Base-by-base conservation (phyloP, 1,140 invertebrate genomes). In the Pararge aegeria region DNA sequence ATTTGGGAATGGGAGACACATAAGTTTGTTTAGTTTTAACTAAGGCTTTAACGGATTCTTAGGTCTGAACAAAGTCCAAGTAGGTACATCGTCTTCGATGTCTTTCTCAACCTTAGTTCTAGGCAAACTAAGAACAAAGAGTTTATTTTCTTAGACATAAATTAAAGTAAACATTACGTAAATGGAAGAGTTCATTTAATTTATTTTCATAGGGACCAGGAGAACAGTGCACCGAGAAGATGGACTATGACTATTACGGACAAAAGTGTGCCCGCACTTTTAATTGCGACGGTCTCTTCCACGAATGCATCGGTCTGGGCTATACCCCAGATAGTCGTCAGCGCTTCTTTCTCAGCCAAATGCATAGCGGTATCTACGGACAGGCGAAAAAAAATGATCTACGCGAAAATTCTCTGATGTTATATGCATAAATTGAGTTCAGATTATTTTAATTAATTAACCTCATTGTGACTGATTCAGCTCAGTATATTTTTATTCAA, bases 191-290 rank as follows among this genome's bases (percentile, higher is more conserved):
- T n/a, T n/a, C n/a, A n/a, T n/a, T n/a, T n/a, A n/a, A n/a, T 24
- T 24, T 24, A 24, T 37, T 9, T 48, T n/a, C n/a, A 3, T 61
- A 86, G 85, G 83, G 83, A 0, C 81, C 85, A 1, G 65, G 67
- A n/a, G 80, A 88, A 49, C 63, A 73, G 12, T 88, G 85, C 59
- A 83, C 85, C 5, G 83, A 83, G 49, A 85, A 84, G 51, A 74
- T 78, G 72, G 72, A 72, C 16, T 69, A 69, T 24, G 81, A 88
- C 50, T 64, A 64, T 0, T 83, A 78, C 46, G 83, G 79, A 1
- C 73, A 78, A 48, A 82, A 80, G 49, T 88, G 85, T 56, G 80
- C 78, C 3, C 73, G 66, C 10, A 83, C 83, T 1, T 86, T 75
- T 50, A 68, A 78, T 50, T 88, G 85, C 66, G 70, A 86, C 65